A percentile compares a stretch with the other conserved stretches of the same genome.
Evolutionary conservation across 1,140 invertebrate genomes (phyloP).

Genomic region (Heliconius eleuchia): DNA sequence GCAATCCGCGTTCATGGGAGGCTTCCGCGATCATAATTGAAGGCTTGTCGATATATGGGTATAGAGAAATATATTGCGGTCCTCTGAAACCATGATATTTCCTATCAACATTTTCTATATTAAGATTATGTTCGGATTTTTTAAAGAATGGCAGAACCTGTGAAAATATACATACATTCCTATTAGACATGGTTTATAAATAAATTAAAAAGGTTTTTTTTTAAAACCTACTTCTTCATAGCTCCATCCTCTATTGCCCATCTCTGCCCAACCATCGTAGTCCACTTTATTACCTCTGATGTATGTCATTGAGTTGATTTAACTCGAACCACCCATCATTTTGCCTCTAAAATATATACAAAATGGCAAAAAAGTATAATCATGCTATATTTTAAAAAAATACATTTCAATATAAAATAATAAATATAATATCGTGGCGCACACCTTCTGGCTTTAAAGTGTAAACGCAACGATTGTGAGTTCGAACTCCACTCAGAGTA

Average conservation of each 20-base stretch:
- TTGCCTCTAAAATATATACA: constrained; percentile 68
- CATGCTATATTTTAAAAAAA: too few species aligned
- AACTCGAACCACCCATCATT: constrained; percentile 87
- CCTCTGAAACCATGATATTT: constrained; percentile 82
- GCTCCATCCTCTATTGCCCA: constrained; percentile 81
- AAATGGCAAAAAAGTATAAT: neutral
- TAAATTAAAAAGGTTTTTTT: neutral
- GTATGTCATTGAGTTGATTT: constrained; percentile 91
- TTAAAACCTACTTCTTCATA: constrained; percentile 54
- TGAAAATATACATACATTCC: neutral
- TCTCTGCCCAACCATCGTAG: constrained; percentile 86
- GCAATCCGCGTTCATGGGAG: constrained; percentile 82
- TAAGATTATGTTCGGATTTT: constrained; percentile 87
- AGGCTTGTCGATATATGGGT: constrained; percentile 83
- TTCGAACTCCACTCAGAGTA: too few species aligned
- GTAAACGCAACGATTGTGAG: too few species aligned
- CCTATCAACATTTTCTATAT: constrained; percentile 64
- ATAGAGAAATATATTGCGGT: constrained; percentile 82
- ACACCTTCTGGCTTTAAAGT: too few species aligned
- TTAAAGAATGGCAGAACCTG: constrained; percentile 89
- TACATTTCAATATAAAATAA: too few species aligned
- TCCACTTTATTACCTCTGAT: constrained; percentile 88
- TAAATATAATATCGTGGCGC: too few species aligned
- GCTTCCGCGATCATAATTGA: constrained; percentile 81
- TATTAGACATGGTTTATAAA: neutral